A percentile compares a stretch with the other conserved stretches of the same genome.
Conservation (phyloP, 2,113 vertebrate species). For the Aegithalos caudatus region DNA sequence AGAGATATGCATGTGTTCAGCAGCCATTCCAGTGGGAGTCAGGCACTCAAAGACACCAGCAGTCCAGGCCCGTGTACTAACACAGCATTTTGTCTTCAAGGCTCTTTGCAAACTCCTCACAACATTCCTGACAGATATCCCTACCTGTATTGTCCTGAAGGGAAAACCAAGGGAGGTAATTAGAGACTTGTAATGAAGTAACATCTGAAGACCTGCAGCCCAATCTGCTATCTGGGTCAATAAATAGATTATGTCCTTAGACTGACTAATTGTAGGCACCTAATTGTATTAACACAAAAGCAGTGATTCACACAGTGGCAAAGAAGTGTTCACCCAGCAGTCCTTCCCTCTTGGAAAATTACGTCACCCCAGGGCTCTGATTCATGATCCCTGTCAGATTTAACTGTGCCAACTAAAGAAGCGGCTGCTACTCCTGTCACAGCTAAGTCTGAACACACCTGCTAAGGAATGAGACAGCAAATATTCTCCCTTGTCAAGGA, state of each 20-base stretch:
- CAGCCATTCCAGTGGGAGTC: neutral
- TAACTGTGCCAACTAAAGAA: neutral
- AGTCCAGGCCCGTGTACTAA: neutral
- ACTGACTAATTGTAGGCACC: constrained; percentile 21
- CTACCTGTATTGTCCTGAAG: neutral
- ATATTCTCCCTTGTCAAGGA: neutral
- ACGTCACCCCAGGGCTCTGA: constrained; percentile 5
- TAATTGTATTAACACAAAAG: constrained; percentile 43
- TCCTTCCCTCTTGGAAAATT: constrained; percentile 6
- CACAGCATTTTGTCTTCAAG: neutral
- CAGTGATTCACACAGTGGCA: neutral
- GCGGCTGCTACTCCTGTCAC: neutral
- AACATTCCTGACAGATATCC: neutral
- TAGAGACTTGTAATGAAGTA: constrained; percentile 12
- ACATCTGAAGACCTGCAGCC: constrained; percentile 1
- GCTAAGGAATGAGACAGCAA: neutral
- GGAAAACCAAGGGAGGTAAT: constrained; percentile 27
- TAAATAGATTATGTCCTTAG: constrained; percentile 5
- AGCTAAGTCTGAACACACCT: neutral
- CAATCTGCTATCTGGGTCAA: constrained; percentile 11
- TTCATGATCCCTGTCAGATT: constrained; percentile 4
- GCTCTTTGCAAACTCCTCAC: neutral
- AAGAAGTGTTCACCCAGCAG: constrained; percentile 21
- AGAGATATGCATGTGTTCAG: neutral
- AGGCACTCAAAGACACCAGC: neutral